Conservation (phyloP, 2,888 invertebrate species). For the Podotricha telesiphe region DNA sequence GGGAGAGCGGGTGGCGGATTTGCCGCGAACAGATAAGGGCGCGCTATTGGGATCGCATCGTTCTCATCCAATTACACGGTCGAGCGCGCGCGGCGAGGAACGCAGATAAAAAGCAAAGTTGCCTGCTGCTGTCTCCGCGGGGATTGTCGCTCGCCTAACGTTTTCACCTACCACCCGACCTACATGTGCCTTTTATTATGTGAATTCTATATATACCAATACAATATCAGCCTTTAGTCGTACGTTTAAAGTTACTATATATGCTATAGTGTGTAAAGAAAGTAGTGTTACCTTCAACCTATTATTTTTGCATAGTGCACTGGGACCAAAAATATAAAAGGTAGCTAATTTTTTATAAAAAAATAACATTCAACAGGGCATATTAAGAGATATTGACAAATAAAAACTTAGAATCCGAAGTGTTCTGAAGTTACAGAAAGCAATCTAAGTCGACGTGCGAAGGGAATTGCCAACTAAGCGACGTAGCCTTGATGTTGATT, state of each 20-base stretch:
- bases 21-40: constrained; percentile 83
- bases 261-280: no score
- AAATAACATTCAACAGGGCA: neutral
- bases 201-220: neutral
- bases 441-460: constrained; percentile 74
- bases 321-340: neutral
- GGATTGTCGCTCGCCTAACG: constrained; percentile 80
- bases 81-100: constrained; percentile 79
- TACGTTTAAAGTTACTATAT: no score
- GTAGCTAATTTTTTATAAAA: neutral
- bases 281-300: no score
- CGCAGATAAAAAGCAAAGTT: constrained; percentile 78
- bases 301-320: neutral
- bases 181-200: constrained; percentile 47
- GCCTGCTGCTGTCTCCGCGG: constrained; percentile 76
- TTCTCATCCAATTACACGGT: constrained; percentile 85
- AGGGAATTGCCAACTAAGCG: constrained; percentile 66
- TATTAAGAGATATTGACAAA: neutral
- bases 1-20: constrained; percentile 62
- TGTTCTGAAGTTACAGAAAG: constrained; percentile 53
- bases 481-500: constrained; percentile 64
- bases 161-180: constrained; percentile 74
- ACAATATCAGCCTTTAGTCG: neutral
- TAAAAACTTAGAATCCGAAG: constrained; percentile 12
- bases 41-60: constrained; percentile 83